These are phyloP conservation scores for Phalacrocorax brasilianus DNA, from an alignment of 2,113 vertebrate species.

Conservation along the genomic window DNA sequence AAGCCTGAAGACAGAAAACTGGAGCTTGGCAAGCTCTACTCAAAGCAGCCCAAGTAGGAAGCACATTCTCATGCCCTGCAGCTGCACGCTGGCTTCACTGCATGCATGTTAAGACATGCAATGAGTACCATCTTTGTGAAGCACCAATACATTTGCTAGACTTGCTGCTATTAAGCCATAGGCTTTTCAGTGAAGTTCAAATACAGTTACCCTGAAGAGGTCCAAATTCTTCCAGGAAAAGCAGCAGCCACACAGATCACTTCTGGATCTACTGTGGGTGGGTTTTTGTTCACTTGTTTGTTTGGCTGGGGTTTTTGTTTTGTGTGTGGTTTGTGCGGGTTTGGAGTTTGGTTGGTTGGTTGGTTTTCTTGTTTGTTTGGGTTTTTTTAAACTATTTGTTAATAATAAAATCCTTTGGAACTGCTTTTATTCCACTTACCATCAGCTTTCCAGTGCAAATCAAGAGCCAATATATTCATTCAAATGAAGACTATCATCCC, in stretches of 20 bases:
- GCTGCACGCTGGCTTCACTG: not conserved
- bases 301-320: not conserved
- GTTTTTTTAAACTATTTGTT: not conserved
- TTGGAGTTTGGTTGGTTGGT: too few relatives aligned
- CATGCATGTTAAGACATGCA: not conserved
- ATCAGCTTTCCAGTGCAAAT: not conserved
- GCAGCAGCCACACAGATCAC: not conserved
- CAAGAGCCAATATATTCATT: not conserved
- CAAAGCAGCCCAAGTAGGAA: not conserved
- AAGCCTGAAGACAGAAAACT: not conserved
- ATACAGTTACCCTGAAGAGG: not conserved
- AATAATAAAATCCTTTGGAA: not conserved
- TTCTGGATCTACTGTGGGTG: not conserved
- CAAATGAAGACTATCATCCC: not conserved
- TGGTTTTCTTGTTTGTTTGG: not conserved
- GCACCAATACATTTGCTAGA: not conserved
- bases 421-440: not conserved
- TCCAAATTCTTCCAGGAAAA: not conserved
- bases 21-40: not conserved
- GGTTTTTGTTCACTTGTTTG: not conserved
- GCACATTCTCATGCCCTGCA: not conserved
- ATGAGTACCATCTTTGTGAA: not conserved
- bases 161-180: not conserved
- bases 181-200: not conserved
- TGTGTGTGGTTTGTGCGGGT: too few relatives aligned